Evolutionary conservation across 37 sponge, comb jelly and placozoan species (phyloP).

Genomic region (Mnemiopsis leidyi): DNA sequence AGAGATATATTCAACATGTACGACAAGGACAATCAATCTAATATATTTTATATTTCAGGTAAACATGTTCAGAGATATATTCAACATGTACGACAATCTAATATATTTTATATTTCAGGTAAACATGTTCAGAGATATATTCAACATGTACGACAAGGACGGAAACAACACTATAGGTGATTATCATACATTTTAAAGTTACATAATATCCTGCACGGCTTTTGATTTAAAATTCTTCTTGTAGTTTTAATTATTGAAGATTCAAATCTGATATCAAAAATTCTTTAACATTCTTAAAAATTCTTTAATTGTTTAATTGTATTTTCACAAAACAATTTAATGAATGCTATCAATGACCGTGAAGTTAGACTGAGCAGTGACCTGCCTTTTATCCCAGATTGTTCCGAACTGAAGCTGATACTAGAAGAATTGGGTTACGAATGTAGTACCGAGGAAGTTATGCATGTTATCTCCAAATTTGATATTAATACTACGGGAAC

Average conservation of each 20-base stretch:
- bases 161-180: conserved; percentile 12
- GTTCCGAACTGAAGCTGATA: conserved; percentile 4
- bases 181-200: too few relatives aligned
- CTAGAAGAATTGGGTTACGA: conserved; percentile 45
- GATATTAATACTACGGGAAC: background rate
- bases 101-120: conserved; percentile 30
- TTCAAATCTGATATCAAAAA: too few relatives aligned
- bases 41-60: conserved; percentile 30
- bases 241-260: too few relatives aligned
- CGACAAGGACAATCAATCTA: too few relatives aligned
- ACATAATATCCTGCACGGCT: too few relatives aligned
- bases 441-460: background rate
- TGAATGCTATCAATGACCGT: too few relatives aligned
- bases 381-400: too few relatives aligned
- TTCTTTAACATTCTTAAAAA: too few relatives aligned
- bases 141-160: conserved; percentile 56
- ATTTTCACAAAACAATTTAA: too few relatives aligned
- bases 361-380: too few relatives aligned
- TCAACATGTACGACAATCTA: conserved; percentile 60
- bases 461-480: background rate
- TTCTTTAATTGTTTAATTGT: too few relatives aligned
- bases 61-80: conserved; percentile 27
- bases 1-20: conserved; percentile 39
- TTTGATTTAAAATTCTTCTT: too few relatives aligned
- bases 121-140: conserved; percentile 27